Evolutionary conservation across 2,888 invertebrate genomes (phyloP).

Genomic region (Brachyopa scutellaris): DNA sequence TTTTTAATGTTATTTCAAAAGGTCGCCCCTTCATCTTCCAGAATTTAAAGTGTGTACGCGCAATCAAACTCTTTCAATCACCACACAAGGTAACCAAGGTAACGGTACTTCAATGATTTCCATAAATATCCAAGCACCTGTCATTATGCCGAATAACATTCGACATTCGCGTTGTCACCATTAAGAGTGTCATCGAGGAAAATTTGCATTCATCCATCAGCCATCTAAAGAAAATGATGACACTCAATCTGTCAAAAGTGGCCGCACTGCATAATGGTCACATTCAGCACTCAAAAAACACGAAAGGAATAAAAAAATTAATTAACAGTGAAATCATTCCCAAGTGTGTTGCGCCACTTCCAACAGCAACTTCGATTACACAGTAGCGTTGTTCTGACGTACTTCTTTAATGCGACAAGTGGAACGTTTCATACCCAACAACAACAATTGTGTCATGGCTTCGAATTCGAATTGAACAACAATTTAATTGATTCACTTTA

Average conservation of each 20-base stretch:
- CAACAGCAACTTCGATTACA: neutral
- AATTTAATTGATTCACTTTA: too few species aligned
- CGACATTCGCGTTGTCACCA: slow-evolving; percentile 10
- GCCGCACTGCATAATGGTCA: neutral
- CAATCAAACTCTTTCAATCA: too few species aligned
- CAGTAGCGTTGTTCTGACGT: neutral
- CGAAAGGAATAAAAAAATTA: neutral
- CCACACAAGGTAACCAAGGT: too few species aligned
- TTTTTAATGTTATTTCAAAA: too few species aligned
- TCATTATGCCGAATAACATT: too few species aligned
- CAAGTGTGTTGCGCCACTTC: too few species aligned
- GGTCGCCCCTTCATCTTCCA: too few species aligned
- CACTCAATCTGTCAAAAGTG: slow-evolving; percentile 14
- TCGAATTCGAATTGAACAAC: neutral
- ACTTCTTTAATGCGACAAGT: neutral
- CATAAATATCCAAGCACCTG: too few species aligned
- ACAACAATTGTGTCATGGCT: slow-evolving; percentile 35
- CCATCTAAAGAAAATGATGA: neutral
- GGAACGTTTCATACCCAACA: slow-evolving; percentile 1
- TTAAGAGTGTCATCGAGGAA: neutral
- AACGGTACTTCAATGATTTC: too few species aligned
- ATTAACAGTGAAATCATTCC: neutral
- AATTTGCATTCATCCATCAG: too few species aligned
- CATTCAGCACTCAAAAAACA: neutral
- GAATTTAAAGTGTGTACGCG: too few species aligned